Conservation (phyloP, 2,888 invertebrate species). For the Dascillus cervinus region DNA sequence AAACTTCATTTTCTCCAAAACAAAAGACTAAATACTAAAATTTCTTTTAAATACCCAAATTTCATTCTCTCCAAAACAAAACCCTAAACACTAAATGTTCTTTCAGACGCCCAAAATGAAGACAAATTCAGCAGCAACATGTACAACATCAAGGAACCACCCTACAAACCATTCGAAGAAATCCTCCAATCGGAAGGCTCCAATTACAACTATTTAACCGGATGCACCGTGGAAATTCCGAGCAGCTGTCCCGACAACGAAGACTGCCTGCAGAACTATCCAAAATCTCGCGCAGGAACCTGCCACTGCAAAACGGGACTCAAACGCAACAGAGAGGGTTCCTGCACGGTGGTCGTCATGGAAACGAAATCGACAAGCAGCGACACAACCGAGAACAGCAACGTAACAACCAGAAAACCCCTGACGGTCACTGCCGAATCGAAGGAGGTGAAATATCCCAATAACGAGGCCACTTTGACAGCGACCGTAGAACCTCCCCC, state of each 20-base stretch:
- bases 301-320: conserved; percentile 67
- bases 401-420: too few species aligned
- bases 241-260: conserved; percentile 60
- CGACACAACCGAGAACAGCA: too few species aligned
- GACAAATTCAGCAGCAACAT: conserved; percentile 7
- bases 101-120: conserved; percentile 7
- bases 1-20: too few species aligned
- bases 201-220: conserved; percentile 26
- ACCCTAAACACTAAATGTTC: too few species aligned
- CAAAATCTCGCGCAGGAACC: conserved; percentile 47
- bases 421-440: conserved; percentile 68
- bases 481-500: conserved; percentile 75
- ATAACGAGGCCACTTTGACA: conserved; percentile 74
- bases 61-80: too few species aligned
- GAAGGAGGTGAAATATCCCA: conserved; percentile 72
- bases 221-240: conserved; percentile 54
- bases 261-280: conserved; percentile 52
- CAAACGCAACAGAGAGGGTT: conserved; percentile 39
- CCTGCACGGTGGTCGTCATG: conserved; percentile 39
- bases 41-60: too few species aligned
- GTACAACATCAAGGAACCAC: too few species aligned
- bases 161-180: conserved; percentile 10
- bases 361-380: conserved; percentile 46
- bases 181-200: conserved; percentile 14
- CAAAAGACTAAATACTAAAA: too few species aligned